Base-by-base conservation (phyloP, 1,140 invertebrate species). In the Panagrolaimus sp. region DNA sequence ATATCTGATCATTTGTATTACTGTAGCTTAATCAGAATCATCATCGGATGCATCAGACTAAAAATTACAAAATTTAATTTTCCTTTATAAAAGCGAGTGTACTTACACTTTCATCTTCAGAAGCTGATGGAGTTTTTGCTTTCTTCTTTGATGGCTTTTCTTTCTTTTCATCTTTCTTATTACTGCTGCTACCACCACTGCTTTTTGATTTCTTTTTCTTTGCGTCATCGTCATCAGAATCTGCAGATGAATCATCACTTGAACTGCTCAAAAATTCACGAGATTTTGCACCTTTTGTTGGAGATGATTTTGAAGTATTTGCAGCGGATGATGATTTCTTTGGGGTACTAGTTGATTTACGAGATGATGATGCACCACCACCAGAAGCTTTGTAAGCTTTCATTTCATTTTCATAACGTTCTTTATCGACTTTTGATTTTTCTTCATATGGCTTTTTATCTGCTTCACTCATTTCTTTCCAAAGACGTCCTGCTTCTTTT, bases 401-500 rank as follows among this genome's bases (percentile, higher is more conserved):
- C 77, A 82, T 80, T 62, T 82, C 75, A 20, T 83, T 31, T 83
- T 82, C 9, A 85, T 82, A 20, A 85, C 84, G 13, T 84, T 85
- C 66, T 82, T 84, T 44, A 84, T 79, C 65, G 82, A 84, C 78
- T 87, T 87, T 75, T 23, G 71, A 45, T 31, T 48, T 70, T 66
- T 71, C 73, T 71, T 79, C 47, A 71, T 72, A 69, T 67, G 74
- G 27, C 67, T 27, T 16, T 44, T 23, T 62, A 25, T 72, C 70
- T 1, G 20, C 73, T 11, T 78, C 78, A 48, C 25, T 72, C 73
- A 76, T 71, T 11, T 73, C 71, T 51, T 71, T 76, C 95, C 95
- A 98, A 84, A 93, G 86, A 85, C 97, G 92, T 13, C 94, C 94
- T 70, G 89, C 93, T 84, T 92, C 93, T 84, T 94, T 96, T 0